Evolutionary conservation across 2,888 invertebrate genomes (phyloP).

Genomic region (Sphecodes monilicornis): DNA sequence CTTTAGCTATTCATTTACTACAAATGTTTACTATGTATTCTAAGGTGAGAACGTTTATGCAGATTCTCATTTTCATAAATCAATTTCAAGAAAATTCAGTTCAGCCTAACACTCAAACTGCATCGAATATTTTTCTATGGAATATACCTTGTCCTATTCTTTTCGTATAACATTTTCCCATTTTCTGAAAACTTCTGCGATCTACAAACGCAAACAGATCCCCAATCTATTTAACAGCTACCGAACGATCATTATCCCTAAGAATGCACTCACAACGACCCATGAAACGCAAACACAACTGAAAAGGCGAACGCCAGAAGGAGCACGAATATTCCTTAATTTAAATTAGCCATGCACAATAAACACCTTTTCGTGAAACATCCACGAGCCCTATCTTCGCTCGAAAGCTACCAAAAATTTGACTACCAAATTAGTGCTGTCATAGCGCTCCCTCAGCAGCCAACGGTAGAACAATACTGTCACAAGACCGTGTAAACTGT

Average conservation of each 20-base stretch:
- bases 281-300: neutral
- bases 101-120: neutral
- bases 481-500: neutral
- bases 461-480: neutral
- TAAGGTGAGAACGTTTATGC: neutral
- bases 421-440: neutral
- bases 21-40: neutral
- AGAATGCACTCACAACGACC: too few relatives aligned
- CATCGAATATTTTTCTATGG: neutral
- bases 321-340: neutral
- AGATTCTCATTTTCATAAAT: neutral
- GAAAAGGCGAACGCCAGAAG: slow-evolving; percentile 11
- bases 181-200: neutral
- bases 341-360: slow-evolving; percentile 1
- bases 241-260: neutral
- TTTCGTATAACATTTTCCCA: neutral
- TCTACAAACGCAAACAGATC: neutral
- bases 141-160: neutral
- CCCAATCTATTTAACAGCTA: neutral
- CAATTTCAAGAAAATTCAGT: neutral
- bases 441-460: neutral
- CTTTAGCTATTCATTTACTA: neutral
- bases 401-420: neutral
- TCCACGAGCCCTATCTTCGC: neutral
- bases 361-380: neutral